phyloP scores from a whole-genome alignment of 2,797 vertebrate genomes.

The Neosalanx taihuensis region DNA sequence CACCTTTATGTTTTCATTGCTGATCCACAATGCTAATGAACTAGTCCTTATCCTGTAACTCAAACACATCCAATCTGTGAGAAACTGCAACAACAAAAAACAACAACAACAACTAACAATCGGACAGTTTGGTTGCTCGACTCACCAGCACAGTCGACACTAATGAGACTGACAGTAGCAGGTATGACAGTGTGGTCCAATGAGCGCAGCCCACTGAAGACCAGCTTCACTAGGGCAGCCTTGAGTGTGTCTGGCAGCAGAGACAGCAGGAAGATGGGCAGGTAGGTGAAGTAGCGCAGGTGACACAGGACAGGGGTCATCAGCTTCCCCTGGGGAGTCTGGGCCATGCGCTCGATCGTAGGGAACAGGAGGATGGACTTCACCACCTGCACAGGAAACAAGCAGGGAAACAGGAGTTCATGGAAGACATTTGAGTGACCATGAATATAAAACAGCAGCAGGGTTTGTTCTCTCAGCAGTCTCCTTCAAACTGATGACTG shows the following conservation, averaged over 20 bases:
- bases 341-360: conserved; percentile 90
- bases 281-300: conserved; percentile 82
- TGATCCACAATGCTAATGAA: neutral
- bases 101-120: no score
- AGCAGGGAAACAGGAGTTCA: neutral
- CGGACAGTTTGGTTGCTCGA: neutral
- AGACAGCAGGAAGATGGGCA: conserved; percentile 82
- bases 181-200: conserved; percentile 60
- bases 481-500: no score
- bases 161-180: conserved; percentile 76
- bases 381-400: conserved; percentile 69
- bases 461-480: no score
- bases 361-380: conserved; percentile 90
- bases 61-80: neutral
- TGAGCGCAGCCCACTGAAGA: conserved; percentile 57
- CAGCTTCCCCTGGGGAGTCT: conserved; percentile 83
- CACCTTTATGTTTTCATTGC: no score
- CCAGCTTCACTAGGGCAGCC: conserved; percentile 66
- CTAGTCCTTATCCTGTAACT: no score
- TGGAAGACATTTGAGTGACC: neutral
- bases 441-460: no score
- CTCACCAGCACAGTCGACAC: conserved; percentile 84
- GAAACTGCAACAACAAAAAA: neutral
- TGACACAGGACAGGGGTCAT: conserved; percentile 86
- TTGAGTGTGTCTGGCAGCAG: conserved; percentile 81